These are phyloP conservation scores for Scophthalmus maximus DNA, from an alignment of 2,113 vertebrate genomes.

Conservation along the genomic window DNA sequence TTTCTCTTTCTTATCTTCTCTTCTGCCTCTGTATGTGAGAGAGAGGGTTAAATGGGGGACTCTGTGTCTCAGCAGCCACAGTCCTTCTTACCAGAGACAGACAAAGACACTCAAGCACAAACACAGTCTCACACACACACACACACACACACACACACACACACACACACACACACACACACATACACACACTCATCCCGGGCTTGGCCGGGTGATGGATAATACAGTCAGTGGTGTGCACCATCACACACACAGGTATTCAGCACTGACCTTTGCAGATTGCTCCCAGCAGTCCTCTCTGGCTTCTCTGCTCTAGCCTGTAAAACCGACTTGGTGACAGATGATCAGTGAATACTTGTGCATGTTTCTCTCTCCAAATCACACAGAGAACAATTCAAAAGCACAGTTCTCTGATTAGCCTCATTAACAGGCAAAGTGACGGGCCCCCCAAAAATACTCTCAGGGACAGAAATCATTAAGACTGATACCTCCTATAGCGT, in stretches of 20 bases:
- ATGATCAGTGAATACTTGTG: constrained; percentile 65
- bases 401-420: constrained; percentile 32
- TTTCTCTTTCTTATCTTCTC: constrained; percentile 47
- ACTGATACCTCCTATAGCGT: constrained; percentile 58
- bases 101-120: constrained; percentile 76
- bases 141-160: constrained; percentile 77
- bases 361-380: constrained; percentile 42
- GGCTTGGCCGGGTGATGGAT: constrained; percentile 78
- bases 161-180: constrained; percentile 55
- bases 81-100: constrained; percentile 66
- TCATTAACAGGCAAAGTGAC: constrained; percentile 11
- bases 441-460: constrained; percentile 1
- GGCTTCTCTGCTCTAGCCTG: constrained; percentile 65
- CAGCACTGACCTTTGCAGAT: constrained; percentile 82
- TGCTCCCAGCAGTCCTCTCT: constrained; percentile 72
- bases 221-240: constrained; percentile 85
- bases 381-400: constrained; percentile 20
- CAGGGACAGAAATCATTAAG: constrained; percentile 58
- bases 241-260: constrained; percentile 85
- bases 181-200: constrained; percentile 47
- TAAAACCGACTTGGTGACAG: constrained; percentile 71
- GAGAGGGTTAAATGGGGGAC: constrained; percentile 54
- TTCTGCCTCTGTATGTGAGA: constrained; percentile 10
- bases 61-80: constrained; percentile 55
- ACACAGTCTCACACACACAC: too few species aligned